phyloP scores from a whole-genome alignment of 2,888 invertebrate species.

The Neoascia interrupta region DNA sequence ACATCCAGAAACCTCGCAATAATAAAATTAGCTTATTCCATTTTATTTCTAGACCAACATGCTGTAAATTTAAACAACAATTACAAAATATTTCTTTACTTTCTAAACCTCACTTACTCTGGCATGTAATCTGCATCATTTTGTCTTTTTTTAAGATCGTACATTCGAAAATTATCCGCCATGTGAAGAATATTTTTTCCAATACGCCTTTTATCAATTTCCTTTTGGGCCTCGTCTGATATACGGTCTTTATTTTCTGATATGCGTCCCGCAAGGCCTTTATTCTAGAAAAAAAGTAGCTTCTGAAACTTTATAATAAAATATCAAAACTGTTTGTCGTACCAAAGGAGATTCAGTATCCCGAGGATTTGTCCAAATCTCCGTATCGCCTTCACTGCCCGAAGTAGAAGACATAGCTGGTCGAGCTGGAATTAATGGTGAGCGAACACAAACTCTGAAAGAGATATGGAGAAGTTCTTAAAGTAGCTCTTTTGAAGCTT shows the following conservation, averaged over 20 bases:
- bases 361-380: constrained; percentile 88
- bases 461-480: too few species aligned
- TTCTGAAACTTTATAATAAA: not conserved
- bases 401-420: constrained; percentile 85
- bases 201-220: constrained; percentile 84
- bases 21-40: too few species aligned
- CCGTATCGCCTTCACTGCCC: constrained; percentile 78
- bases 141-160: constrained; percentile 60
- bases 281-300: constrained; percentile 43
- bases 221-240: constrained; percentile 84
- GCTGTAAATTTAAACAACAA: not conserved
- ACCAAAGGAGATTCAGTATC: constrained; percentile 78
- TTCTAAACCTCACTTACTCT: constrained; percentile 71
- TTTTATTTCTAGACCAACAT: constrained; percentile 54
- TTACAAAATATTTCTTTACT: not conserved
- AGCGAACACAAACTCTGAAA: constrained; percentile 88
- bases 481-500: not conserved
- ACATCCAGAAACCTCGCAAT: too few species aligned
- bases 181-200: constrained; percentile 81
- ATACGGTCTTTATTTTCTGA: constrained; percentile 79
- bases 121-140: constrained; percentile 72
- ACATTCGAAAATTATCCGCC: constrained; percentile 75
- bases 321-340: constrained; percentile 52
- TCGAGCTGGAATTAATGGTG: constrained; percentile 89
- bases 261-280: constrained; percentile 75